Evolutionary conservation across 2,888 invertebrate species (phyloP).

Genomic region (Mimumesa dahlbomi): DNA sequence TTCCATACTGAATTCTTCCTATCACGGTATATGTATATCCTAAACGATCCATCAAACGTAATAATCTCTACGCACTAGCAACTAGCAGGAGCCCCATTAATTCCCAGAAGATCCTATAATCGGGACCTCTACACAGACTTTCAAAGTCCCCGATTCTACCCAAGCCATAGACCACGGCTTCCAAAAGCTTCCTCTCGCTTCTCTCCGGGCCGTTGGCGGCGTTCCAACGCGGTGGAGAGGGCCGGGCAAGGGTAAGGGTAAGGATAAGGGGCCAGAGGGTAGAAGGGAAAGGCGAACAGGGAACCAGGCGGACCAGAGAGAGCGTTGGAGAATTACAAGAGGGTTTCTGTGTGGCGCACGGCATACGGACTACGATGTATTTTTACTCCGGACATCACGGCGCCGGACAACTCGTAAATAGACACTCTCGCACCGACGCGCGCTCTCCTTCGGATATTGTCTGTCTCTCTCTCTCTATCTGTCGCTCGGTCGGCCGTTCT

Average conservation of each 20-base stretch:
- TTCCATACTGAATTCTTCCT: too few relatives aligned
- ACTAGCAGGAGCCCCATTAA: too few relatives aligned
- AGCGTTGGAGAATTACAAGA: conserved; percentile 65
- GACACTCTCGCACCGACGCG: conserved; percentile 73
- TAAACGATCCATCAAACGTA: too few relatives aligned
- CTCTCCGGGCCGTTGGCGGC: conserved; percentile 52
- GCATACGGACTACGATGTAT: conserved; percentile 77
- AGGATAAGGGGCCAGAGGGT: conserved; percentile 15
- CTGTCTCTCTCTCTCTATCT: neutral
- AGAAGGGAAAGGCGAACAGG: conserved; percentile 32
- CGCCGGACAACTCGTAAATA: conserved; percentile 81
- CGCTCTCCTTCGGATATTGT: conserved; percentile 55
- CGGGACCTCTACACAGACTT: too few relatives aligned
- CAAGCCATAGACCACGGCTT: conserved; percentile 27
- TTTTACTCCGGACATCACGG: conserved; percentile 80
- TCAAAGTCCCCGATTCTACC: too few relatives aligned
- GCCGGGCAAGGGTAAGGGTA: conserved; percentile 38
- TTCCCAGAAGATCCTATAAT: too few relatives aligned
- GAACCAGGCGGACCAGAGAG: conserved; percentile 47
- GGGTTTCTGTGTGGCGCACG: conserved; percentile 67
- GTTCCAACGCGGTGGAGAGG: conserved; percentile 47
- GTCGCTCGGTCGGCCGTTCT: conserved; percentile 2
- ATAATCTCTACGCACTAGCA: too few relatives aligned
- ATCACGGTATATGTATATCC: too few relatives aligned
- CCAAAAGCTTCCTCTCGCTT: conserved; percentile 50